phyloP scores from a whole-genome alignment of 2,797 vertebrate species.

The Sebastes kiyomatsui region DNA sequence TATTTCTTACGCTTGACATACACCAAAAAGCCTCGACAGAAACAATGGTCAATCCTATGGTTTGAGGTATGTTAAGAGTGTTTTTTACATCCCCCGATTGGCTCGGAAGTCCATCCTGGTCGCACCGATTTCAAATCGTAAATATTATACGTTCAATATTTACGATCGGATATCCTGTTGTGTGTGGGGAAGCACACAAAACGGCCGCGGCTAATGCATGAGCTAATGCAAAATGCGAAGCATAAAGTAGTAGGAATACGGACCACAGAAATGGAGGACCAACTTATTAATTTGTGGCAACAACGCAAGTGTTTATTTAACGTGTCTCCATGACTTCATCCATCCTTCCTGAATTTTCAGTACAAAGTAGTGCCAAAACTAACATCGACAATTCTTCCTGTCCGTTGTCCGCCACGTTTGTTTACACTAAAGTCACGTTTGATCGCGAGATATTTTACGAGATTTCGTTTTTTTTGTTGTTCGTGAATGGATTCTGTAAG shows the following conservation, averaged over 20 bases:
- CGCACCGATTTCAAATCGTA: neutral
- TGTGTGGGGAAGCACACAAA: neutral
- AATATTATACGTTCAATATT: neutral
- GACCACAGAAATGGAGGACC: neutral
- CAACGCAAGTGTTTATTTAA: neutral
- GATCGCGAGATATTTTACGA: fast-evolving
- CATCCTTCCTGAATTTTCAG: neutral
- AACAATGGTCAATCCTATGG: neutral
- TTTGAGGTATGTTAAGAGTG: neutral
- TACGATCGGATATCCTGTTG: too few species aligned
- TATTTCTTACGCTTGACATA: neutral
- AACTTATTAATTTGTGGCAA: neutral
- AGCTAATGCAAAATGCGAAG: too few species aligned
- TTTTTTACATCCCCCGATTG: neutral
- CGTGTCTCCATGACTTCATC: neutral
- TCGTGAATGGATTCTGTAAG: too few species aligned
- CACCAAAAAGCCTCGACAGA: neutral
- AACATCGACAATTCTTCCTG: neutral
- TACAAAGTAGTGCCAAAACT: neutral
- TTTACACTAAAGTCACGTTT: too few species aligned
- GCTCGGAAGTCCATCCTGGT: neutral
- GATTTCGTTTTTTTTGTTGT: too few species aligned
- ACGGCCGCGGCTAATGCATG: neutral
- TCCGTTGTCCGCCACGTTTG: fast-evolving
- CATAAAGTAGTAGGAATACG: neutral